phyloP scores from a whole-genome alignment of 2,888 invertebrate species.

The Acronicta aceris region DNA sequence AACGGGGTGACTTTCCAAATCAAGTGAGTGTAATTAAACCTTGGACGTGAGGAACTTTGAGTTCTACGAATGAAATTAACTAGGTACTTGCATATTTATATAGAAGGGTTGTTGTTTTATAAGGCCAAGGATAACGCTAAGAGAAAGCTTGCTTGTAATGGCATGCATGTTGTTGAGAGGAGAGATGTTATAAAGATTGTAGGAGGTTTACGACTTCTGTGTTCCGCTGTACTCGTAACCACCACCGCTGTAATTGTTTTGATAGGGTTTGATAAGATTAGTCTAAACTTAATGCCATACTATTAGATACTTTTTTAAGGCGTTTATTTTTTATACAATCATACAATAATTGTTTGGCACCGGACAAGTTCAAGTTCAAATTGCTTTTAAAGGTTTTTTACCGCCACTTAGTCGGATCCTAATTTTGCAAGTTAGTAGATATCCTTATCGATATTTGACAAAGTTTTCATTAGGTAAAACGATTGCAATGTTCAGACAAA shows the following conservation, averaged over 20 bases:
- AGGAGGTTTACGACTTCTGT: constrained; percentile 10
- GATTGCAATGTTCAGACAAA: constrained; percentile 1
- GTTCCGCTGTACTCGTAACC: constrained; percentile 1
- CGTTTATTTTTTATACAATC: neutral
- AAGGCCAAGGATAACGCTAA: constrained; percentile 9
- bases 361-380: neutral
- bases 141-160: constrained; percentile 25
- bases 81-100: neutral
- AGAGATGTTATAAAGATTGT: constrained; percentile 13
- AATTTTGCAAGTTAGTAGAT: neutral
- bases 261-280: neutral
- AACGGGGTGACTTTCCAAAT: neutral
- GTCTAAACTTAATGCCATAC: neutral
- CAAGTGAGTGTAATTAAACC: constrained; percentile 4
- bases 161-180: constrained; percentile 5
- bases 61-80: constrained; percentile 8
- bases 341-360: neutral
- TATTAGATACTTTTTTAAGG: neutral
- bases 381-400: neutral
- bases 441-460: neutral
- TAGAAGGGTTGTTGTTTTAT: constrained; percentile 8
- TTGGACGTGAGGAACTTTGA: neutral
- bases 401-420: no score
- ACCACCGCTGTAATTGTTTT: constrained; percentile 7
- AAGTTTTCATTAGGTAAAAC: neutral